Percentiles rank a stretch among this genome's conserved stretches.
Evolutionary conservation across 2,797 vertebrate species (phyloP).

Genomic region (Chelmon rostratus): DNA sequence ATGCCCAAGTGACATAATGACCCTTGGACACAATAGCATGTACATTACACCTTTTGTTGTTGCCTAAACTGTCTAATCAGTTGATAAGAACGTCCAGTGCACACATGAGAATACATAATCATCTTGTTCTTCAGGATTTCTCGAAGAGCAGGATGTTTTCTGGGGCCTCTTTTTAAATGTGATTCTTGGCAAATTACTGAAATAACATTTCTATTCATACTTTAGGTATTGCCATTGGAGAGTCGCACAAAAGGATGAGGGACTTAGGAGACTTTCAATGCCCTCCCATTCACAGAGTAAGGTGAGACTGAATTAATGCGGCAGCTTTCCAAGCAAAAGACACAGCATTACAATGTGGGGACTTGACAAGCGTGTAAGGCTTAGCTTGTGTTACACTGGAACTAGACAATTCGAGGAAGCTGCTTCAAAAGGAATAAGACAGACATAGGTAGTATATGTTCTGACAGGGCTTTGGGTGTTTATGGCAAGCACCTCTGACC

Average conservation of each 20-base stretch:
- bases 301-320: conserved; percentile 75
- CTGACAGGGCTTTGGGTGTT: conserved; percentile 34
- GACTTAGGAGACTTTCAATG: conserved; percentile 67
- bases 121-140: conserved; percentile 50
- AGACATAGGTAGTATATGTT: conserved; percentile 31
- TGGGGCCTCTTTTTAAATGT: conserved; percentile 35
- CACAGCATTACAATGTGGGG: conserved; percentile 61
- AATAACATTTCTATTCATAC: conserved; percentile 69
- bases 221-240: conserved; percentile 53
- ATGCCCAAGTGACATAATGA: conserved; percentile 39
- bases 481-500: conserved; percentile 39
- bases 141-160: conserved; percentile 45
- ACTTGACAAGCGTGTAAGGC: conserved; percentile 70
- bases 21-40: conserved; percentile 42
- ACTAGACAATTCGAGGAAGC: conserved; percentile 58
- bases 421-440: conserved; percentile 69
- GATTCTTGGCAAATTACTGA: conserved; percentile 58
- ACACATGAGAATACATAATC: conserved; percentile 60
- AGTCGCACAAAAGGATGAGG: conserved; percentile 60
- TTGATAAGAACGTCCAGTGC: conserved; percentile 40
- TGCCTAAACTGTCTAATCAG: conserved; percentile 60
- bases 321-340: conserved; percentile 69
- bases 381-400: conserved; percentile 66
- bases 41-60: conserved; percentile 59
- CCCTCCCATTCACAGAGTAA: conserved; percentile 60